Base-by-base conservation (phyloP, 2,888 invertebrate genomes). In the Fragum whitleyi region DNA sequence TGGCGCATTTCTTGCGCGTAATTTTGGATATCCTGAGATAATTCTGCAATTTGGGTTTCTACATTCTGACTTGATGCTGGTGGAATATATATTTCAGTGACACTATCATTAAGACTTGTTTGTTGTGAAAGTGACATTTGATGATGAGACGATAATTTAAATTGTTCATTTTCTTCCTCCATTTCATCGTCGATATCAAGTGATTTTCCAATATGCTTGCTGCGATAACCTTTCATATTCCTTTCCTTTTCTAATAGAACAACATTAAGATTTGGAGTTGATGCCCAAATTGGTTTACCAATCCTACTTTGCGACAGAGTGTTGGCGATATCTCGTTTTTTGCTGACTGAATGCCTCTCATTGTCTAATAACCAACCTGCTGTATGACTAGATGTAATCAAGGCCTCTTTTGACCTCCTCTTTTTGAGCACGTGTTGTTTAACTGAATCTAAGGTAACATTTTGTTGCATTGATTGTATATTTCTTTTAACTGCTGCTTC, bases 321-420 rank as follows among this genome's bases (percentile, higher is more conserved):
- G 19, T 59, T 19, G 5, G 14, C 36, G 11, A 61, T 47, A 26
- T 62, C 53, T 53, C 21, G 39, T n/a, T 55, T 61, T 23, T 42
- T 73, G 16, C 28, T 7, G 7, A 42, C 47, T 19, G 65, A 19
- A 19, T 55, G 39, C 53, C 65, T 73, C 9, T 79, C 68, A 28
- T 69, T 78, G 57, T 68, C 74, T 6, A 84, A 74, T 69, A 84
- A 74, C 84, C 84, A 84, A 65, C 81, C 81, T 59, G 78, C 84
- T 11, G 80, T 81, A 23, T 84, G 80, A 59, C 67, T 81, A 39
- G 78, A 73, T 32, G 81, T 73, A 42, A 81, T 69, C 19, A 81
- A 51, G 9, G 70, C 68, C 69, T 84, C 78, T 59, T 84, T 84
- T 19, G 81, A 67, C 47, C 62, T 68, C 21, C 67, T 75, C 65